Percentiles rank a stretch among this genome's conserved stretches.
These are phyloP conservation scores for Gila robusta DNA, from an alignment of 2,797 vertebrate genomes.

Conservation along the genomic window DNA sequence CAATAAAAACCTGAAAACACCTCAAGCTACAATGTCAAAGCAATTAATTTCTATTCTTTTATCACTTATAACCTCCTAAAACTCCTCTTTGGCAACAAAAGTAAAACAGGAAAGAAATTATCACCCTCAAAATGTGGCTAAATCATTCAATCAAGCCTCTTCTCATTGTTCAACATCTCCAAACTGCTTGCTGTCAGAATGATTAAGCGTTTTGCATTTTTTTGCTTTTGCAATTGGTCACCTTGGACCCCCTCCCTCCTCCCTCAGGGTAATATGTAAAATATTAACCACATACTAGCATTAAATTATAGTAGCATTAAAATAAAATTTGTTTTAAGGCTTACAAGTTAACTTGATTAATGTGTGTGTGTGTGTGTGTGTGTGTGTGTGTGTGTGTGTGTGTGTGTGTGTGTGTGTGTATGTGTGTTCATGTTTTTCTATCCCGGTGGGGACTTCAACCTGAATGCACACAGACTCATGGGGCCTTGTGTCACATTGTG, in stretches of 20 bases:
- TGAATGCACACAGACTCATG: too few species aligned
- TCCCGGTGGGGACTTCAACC: too few species aligned
- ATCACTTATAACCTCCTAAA: constrained; percentile 11
- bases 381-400: not conserved
- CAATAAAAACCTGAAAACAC: not conserved
- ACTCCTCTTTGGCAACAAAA: not conserved
- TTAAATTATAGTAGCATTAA: too few species aligned
- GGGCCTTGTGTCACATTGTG: too few species aligned
- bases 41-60: not conserved
- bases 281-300: too few species aligned
- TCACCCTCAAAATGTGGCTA: not conserved
- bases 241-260: not conserved
- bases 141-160: constrained; percentile 5
- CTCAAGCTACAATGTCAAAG: constrained; percentile 1
- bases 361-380: not conserved
- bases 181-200: not conserved
- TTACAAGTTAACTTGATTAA: too few species aligned
- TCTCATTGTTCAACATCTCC: not conserved
- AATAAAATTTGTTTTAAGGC: too few species aligned
- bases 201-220: not conserved
- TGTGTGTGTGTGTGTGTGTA: not conserved
- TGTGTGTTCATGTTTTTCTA: too few species aligned
- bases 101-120: constrained; percentile 6
- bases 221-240: constrained; percentile 44
- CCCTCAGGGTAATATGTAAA: too few species aligned